Conservation (phyloP, 2,888 invertebrate genomes). For the Stenichneumon culpator region DNA sequence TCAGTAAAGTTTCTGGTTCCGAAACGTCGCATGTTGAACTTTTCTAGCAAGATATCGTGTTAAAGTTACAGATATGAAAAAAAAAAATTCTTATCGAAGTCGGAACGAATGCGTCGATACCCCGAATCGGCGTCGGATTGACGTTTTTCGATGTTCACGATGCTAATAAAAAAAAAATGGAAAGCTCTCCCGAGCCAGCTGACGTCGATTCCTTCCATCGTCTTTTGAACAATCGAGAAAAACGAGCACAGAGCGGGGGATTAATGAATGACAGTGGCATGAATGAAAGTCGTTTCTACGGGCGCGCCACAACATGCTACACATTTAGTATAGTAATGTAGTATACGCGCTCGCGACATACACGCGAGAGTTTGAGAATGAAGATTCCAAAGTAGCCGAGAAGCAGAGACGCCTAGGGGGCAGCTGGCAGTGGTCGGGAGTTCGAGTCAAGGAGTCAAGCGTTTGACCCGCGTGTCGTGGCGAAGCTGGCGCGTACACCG, state of each 20-base stretch:
- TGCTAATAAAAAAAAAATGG: background rate
- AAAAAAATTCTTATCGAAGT: too few species aligned
- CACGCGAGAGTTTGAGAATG: conserved; percentile 53
- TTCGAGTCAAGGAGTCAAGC: conserved; percentile 80
- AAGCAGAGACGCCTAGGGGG: conserved; percentile 74
- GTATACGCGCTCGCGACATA: conserved; percentile 46
- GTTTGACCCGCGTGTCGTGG: conserved; percentile 80
- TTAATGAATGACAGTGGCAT: conserved; percentile 57
- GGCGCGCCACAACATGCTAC: conserved; percentile 44
- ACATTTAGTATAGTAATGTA: conserved; percentile 23
- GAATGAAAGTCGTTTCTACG: conserved; percentile 64
- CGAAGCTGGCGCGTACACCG: conserved; percentile 60
- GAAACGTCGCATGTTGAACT: background rate
- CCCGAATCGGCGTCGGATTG: too few species aligned
- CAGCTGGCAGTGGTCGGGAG: conserved; percentile 82
- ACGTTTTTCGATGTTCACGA: too few species aligned
- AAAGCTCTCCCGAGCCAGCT: background rate
- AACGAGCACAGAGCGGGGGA: background rate
- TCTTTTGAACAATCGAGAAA: conserved; percentile 8
- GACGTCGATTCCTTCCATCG: conserved; percentile 4
- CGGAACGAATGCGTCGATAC: too few species aligned
- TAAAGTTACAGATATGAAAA: too few species aligned
- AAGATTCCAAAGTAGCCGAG: conserved; percentile 58
- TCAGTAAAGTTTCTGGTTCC: too few species aligned
- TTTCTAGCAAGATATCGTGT: too few species aligned